A percentile compares a stretch with the other conserved stretches of the same genome.
These are phyloP conservation scores for Caenorhabditis japonica DNA, from an alignment of 2,888 invertebrate genomes.

Conservation along the genomic window DNA sequence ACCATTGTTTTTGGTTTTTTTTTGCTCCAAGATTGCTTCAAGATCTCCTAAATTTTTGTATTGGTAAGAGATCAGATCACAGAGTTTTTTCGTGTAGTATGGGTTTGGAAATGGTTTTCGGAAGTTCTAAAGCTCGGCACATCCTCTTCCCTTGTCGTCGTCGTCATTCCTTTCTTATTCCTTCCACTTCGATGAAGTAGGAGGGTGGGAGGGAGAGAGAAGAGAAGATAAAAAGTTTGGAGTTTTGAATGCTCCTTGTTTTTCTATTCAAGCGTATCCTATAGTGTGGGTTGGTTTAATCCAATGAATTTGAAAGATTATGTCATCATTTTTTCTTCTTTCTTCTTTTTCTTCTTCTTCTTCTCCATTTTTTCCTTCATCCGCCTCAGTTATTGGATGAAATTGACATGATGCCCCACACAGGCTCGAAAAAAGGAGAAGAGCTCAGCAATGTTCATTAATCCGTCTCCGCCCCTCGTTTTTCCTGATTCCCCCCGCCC, in stretches of 20 bases:
- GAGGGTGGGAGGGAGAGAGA: conserved; percentile 1
- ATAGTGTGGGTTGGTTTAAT: conserved; percentile 29
- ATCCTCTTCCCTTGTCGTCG: too few species aligned
- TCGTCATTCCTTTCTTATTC: conserved; percentile 15
- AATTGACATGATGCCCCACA: conserved; percentile 16
- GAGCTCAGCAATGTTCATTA: conserved; percentile 41
- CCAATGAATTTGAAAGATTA: conserved; percentile 45
- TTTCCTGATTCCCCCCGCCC: conserved; percentile 18
- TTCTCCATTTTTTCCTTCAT: too few species aligned
- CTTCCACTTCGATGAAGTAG: conserved; percentile 18
- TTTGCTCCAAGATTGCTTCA: too few species aligned
- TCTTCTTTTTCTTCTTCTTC: not conserved
- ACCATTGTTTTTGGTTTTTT: too few species aligned
- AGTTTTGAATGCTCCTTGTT: too few species aligned
- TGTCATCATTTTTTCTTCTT: conserved; percentile 25
- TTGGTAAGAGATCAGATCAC: too few species aligned
- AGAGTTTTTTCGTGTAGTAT: too few species aligned
- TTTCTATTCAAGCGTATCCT: conserved; percentile 22
- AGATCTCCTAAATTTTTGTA: too few species aligned
- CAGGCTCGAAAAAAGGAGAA: conserved; percentile 3
- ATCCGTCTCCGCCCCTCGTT: conserved; percentile 24
- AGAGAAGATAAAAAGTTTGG: conserved; percentile 5
- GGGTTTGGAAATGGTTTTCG: too few species aligned
- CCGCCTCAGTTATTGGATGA: too few species aligned
- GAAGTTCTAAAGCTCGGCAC: too few species aligned